Conservation (phyloP, 1,140 invertebrate species). For the Drosophila bipectinata region DNA sequence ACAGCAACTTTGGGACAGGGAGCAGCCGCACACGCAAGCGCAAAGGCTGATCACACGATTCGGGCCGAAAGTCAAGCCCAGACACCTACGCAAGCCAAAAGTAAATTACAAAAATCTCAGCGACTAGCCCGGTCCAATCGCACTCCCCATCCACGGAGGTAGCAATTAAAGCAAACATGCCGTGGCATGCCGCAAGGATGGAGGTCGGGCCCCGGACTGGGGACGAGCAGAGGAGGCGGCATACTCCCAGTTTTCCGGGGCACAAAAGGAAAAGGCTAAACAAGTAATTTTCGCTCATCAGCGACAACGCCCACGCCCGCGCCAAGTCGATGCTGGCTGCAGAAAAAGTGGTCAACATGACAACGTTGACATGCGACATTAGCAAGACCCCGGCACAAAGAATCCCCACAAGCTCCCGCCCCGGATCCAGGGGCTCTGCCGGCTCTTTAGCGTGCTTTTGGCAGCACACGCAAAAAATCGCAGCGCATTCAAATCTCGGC, state of each 20-base stretch:
- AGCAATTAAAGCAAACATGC: conserved; percentile 73
- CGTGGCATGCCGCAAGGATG: conserved; percentile 27
- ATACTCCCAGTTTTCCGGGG: not conserved
- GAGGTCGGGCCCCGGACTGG: not conserved
- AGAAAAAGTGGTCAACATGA: conserved; percentile 77
- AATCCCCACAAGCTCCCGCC: conserved; percentile 2
- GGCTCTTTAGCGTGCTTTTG: conserved; percentile 54
- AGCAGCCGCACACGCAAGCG: conserved; percentile 32
- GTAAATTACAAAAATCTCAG: conserved; percentile 32
- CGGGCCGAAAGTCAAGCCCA: conserved; percentile 11
- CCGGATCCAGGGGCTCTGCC: not conserved
- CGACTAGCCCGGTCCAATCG: not conserved
- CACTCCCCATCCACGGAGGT: conserved; percentile 18
- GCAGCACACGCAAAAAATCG: conserved; percentile 77
- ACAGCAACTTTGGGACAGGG: conserved; percentile 18
- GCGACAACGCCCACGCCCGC: conserved; percentile 57
- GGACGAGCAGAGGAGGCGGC: not conserved
- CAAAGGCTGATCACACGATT: conserved; percentile 35
- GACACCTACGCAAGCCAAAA: conserved; percentile 48
- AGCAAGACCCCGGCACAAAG: conserved; percentile 40
- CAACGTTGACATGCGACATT: conserved; percentile 80
- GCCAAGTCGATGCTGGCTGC: conserved; percentile 11
- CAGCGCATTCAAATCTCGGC: conserved; percentile 75
- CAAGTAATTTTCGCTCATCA: conserved; percentile 67
- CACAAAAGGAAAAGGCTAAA: conserved; percentile 38